These are phyloP conservation scores for Dascyllus trimaculatus DNA, from an alignment of 2,113 vertebrate species.

Conservation along the genomic window DNA sequence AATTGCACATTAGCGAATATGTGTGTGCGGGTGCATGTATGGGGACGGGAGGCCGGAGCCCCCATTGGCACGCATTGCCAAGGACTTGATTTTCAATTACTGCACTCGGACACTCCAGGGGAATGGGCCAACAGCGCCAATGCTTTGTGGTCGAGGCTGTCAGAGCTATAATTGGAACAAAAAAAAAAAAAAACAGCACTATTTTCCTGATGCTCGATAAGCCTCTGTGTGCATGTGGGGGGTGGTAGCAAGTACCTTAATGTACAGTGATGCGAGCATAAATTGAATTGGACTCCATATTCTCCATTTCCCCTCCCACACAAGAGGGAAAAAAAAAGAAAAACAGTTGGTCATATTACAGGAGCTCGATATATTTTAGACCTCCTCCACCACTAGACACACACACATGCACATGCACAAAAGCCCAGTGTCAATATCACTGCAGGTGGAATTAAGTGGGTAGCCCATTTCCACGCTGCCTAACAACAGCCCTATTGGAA, in stretches of 20 bases:
- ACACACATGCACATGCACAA: slow-evolving; percentile 31
- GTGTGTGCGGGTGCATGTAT: slow-evolving; percentile 36
- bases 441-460: slow-evolving; percentile 74
- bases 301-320: slow-evolving; percentile 72
- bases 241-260: slow-evolving; percentile 50
- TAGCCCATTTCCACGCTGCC: slow-evolving; percentile 64
- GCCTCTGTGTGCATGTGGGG: neutral
- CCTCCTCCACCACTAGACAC: slow-evolving; percentile 62
- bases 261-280: slow-evolving; percentile 47
- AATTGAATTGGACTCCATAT: slow-evolving; percentile 64
- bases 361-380: slow-evolving; percentile 69
- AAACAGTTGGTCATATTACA: slow-evolving; percentile 62
- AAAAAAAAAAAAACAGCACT: neutral
- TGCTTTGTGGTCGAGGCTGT: slow-evolving; percentile 40
- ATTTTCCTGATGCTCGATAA: slow-evolving; percentile 38
- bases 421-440: slow-evolving; percentile 55
- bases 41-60: slow-evolving; percentile 23
- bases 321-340: slow-evolving; percentile 40
- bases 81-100: slow-evolving; percentile 81
- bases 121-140: slow-evolving; percentile 31
- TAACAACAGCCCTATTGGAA: slow-evolving; percentile 58
- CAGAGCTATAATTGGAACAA: slow-evolving; percentile 65
- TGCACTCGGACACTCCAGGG: slow-evolving; percentile 42
- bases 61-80: slow-evolving; percentile 49
- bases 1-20: slow-evolving; percentile 60